phyloP scores from a whole-genome alignment of 1,140 invertebrate species.

The Antheraea mylitta region DNA sequence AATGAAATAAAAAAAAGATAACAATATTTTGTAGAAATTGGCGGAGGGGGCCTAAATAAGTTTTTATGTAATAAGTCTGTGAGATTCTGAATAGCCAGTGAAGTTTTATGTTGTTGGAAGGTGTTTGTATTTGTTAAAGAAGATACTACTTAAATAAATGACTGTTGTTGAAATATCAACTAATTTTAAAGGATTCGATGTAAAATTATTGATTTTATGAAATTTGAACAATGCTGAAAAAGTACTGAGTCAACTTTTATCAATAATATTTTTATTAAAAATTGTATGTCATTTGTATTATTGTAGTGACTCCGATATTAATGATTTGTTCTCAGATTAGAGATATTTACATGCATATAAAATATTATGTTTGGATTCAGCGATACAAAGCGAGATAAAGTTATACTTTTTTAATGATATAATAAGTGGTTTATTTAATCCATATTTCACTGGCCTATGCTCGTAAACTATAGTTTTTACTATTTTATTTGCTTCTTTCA shows the following conservation, averaged over 20 bases:
- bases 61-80: constrained; percentile 30
- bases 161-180: background rate
- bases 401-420: background rate
- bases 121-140: background rate
- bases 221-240: background rate
- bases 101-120: constrained; percentile 18
- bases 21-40: constrained; percentile 45
- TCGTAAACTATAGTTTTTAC: no score
- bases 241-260: background rate
- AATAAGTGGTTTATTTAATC: background rate
- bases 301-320: background rate
- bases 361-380: background rate
- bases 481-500: no score
- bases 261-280: background rate
- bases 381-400: background rate
- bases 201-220: background rate
- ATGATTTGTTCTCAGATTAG: background rate
- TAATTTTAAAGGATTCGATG: background rate
- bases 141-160: constrained; percentile 11
- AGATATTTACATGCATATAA: background rate
- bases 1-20: constrained; percentile 22
- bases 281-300: background rate
- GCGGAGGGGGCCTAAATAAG: constrained; percentile 49
- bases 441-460: background rate
- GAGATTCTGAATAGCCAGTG: constrained; percentile 32